Percentiles rank a stretch among this genome's conserved stretches.
Conservation (phyloP, 1,140 invertebrate species). For the Calephelis nemesis region DNA sequence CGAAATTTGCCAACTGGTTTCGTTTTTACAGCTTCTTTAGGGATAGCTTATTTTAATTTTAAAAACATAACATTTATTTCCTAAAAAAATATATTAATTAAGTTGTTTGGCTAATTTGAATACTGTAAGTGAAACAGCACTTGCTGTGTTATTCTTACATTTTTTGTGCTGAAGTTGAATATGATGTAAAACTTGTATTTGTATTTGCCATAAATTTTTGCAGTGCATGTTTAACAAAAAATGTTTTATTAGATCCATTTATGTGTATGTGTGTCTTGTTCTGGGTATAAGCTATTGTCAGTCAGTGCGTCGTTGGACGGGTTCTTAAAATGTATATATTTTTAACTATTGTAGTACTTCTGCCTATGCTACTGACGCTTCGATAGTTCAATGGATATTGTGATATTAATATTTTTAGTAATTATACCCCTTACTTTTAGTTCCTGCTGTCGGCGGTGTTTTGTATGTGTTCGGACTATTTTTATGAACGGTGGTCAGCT, state of each 20-base stretch:
- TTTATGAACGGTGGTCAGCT: not conserved
- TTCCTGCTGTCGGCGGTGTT: conserved; percentile 18
- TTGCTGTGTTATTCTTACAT: too few species aligned
- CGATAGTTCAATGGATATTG: conserved; percentile 13
- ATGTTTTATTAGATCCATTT: not conserved
- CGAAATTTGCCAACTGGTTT: too few species aligned
- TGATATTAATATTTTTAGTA: conserved; percentile 20
- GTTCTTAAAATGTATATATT: conserved; percentile 6
- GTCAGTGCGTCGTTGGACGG: conserved; percentile 1
- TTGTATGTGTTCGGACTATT: not conserved
- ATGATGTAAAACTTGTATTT: too few species aligned
- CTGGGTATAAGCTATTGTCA: conserved; percentile 2
- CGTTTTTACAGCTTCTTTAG: too few species aligned
- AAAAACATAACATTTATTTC: too few species aligned
- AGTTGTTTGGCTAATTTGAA: too few species aligned
- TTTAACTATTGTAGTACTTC: conserved; percentile 16
- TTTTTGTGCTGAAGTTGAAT: too few species aligned
- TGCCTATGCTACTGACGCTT: conserved; percentile 3
- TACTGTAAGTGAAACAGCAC: too few species aligned
- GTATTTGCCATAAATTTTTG: too few species aligned
- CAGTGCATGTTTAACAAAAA: too few species aligned
- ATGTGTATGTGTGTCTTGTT: conserved; percentile 1
- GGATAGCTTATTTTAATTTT: too few species aligned
- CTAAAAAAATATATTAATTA: too few species aligned
- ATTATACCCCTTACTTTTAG: conserved; percentile 11